Percentiles rank a stretch among this genome's conserved stretches.
These are phyloP conservation scores for Candidula unifasciata DNA, from an alignment of 2,888 invertebrate species.

Conservation along the genomic window DNA sequence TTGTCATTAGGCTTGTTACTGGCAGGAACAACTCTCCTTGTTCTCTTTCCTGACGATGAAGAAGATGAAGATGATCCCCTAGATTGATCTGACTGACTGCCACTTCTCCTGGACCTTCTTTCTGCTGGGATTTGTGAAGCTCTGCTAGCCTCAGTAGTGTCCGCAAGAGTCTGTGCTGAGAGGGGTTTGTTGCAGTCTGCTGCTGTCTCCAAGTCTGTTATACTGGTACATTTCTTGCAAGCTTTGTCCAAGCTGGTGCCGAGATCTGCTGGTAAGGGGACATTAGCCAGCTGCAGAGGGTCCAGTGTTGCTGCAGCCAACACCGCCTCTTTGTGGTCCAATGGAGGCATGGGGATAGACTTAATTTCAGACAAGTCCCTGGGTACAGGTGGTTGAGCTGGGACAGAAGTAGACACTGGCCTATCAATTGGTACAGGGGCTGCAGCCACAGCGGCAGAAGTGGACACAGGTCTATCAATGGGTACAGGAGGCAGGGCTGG, in stretches of 20 bases:
- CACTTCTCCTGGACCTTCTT: constrained; percentile 2
- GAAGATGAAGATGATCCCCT: constrained; percentile 45
- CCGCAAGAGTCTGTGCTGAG: not conserved
- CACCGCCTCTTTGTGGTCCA: not conserved
- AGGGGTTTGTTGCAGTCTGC: not conserved
- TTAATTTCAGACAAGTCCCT: not conserved
- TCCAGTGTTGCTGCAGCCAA: not conserved
- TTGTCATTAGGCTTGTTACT: not conserved
- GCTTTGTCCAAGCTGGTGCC: not conserved
- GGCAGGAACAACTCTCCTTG: constrained; percentile 16
- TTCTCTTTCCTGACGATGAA: constrained; percentile 32
- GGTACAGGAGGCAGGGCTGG: too few relatives aligned
- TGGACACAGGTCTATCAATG: too few relatives aligned
- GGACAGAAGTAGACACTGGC: not conserved
- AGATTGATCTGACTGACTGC: constrained; percentile 18
- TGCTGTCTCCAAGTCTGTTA: not conserved
- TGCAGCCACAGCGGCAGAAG: not conserved
- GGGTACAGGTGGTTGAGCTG: constrained; percentile 16
- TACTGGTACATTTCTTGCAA: not conserved
- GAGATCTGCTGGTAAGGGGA: constrained; percentile 36
- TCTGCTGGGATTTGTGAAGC: not conserved
- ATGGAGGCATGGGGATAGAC: constrained; percentile 27
- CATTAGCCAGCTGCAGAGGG: constrained; percentile 32
- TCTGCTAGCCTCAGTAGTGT: not conserved
- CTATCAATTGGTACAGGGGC: constrained; percentile 7